These are phyloP conservation scores for Eilema sororculum DNA, from an alignment of 2,888 invertebrate genomes.

Conservation along the genomic window DNA sequence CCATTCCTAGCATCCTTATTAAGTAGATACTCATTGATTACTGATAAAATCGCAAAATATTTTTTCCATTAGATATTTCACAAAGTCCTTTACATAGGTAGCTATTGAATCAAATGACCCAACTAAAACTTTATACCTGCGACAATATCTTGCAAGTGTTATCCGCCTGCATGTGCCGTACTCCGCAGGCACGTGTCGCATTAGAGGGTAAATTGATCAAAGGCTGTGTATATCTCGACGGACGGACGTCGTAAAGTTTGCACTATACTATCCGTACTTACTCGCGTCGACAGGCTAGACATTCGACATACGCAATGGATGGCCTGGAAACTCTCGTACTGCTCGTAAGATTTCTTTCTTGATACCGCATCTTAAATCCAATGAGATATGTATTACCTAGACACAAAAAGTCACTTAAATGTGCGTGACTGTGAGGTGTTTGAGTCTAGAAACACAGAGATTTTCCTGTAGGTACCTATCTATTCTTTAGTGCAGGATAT, in stretches of 20 bases:
- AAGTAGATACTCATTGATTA: not conserved
- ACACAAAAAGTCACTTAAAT: conserved; percentile 1
- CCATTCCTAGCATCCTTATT: too few species aligned
- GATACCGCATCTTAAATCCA: conserved; percentile 5
- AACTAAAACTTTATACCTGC: conserved; percentile 74
- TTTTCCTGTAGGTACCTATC: not conserved
- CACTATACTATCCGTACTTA: conserved; percentile 64
- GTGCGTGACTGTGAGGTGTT: not conserved
- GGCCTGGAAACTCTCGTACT: conserved; percentile 38
- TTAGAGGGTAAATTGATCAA: conserved; percentile 53
- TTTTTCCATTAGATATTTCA: conserved; percentile 58
- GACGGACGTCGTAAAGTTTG: conserved; percentile 69
- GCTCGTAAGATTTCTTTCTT: conserved; percentile 24
- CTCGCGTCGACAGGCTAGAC: conserved; percentile 62
- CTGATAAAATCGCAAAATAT: conserved; percentile 37
- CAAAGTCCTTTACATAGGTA: conserved; percentile 55
- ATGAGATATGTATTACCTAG: not conserved
- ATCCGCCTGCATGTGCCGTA: conserved; percentile 39
- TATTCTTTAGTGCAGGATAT: not conserved
- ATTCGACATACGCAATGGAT: conserved; percentile 45
- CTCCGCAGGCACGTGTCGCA: conserved; percentile 39
- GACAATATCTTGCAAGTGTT: conserved; percentile 67
- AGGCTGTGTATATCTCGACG: conserved; percentile 71
- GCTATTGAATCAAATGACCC: conserved; percentile 72
- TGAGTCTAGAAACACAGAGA: not conserved